Evolutionary conservation across 2,797 vertebrate species (phyloP).

Genomic region (Gobionotothen gibberifrons): DNA sequence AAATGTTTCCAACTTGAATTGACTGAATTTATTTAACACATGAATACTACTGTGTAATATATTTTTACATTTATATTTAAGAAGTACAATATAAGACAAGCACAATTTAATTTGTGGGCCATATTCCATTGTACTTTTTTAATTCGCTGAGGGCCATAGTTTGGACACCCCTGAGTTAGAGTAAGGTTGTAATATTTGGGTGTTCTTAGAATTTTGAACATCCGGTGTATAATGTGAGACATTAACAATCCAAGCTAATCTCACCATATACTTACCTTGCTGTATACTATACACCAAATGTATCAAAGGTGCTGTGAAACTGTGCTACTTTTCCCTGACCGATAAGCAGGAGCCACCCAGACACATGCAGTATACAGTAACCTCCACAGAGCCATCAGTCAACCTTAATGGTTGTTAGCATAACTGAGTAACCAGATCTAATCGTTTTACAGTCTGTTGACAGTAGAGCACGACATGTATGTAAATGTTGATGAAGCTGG

Average conservation of each 20-base stretch:
- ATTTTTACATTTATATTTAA: too few species aligned
- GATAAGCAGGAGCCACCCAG: conserved; percentile 45
- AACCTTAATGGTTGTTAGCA: conserved; percentile 64
- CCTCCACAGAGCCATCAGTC: conserved; percentile 46
- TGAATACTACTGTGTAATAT: too few species aligned
- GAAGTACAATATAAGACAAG: too few species aligned
- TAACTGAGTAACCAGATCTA: conserved; percentile 48
- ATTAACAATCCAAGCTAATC: not conserved
- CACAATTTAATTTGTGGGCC: too few species aligned
- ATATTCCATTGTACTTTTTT: too few species aligned
- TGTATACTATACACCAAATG: conserved; percentile 9
- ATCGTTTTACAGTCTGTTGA: conserved; percentile 60
- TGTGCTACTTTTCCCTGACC: conserved; percentile 33
- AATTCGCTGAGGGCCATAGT: too few species aligned
- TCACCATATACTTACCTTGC: too few species aligned
- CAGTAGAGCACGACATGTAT: conserved; percentile 29
- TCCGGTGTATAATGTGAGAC: not conserved
- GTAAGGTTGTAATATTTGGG: not conserved
- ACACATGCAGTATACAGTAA: conserved; percentile 3
- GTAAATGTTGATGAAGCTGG: conserved; percentile 54
- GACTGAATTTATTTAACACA: too few species aligned
- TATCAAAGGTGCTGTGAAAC: conserved; percentile 28
- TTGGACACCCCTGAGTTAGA: too few species aligned
- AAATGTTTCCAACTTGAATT: too few species aligned
- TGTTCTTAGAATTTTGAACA: not conserved